These are phyloP conservation scores for Drosophila borealis DNA, from an alignment of 2,888 invertebrate genomes.

Conservation along the genomic window DNA sequence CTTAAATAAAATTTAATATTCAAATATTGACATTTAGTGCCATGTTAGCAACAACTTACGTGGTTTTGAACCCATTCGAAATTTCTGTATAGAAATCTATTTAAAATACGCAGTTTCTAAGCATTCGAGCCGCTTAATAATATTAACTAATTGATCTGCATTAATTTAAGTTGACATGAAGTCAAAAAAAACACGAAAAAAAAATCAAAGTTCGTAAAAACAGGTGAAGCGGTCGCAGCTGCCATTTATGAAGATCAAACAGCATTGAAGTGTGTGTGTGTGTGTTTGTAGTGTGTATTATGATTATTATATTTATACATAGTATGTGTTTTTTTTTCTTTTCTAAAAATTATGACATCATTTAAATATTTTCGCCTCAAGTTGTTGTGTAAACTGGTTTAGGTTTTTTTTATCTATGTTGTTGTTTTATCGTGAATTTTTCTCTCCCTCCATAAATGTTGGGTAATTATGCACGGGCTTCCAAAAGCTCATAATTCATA, in stretches of 20 bases:
- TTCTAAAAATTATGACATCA: constrained; percentile 80
- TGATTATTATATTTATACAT: constrained; percentile 70
- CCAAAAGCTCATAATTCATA: constrained; percentile 73
- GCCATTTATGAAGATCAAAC: constrained; percentile 55
- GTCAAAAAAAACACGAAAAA: constrained; percentile 20
- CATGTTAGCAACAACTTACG: constrained; percentile 80
- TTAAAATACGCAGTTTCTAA: constrained; percentile 51
- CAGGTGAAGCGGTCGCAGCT: constrained; percentile 48
- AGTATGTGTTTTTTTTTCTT: constrained; percentile 36
- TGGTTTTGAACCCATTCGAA: constrained; percentile 49
- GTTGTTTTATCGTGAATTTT: constrained; percentile 36
- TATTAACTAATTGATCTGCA: constrained; percentile 82
- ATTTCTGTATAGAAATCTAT: constrained; percentile 50
- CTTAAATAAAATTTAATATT: constrained; percentile 81
- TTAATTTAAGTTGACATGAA: constrained; percentile 74
- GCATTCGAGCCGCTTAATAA: constrained; percentile 73
- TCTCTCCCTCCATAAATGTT: constrained; percentile 36
- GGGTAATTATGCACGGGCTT: constrained; percentile 68
- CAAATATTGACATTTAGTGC: constrained; percentile 82
- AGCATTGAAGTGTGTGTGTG: constrained; percentile 26
- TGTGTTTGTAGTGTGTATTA: constrained; percentile 62
- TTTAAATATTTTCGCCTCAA: constrained; percentile 78
- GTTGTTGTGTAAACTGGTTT: constrained; percentile 72
- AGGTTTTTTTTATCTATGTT: constrained; percentile 36
- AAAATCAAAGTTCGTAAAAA: constrained; percentile 16